Base-by-base conservation (phyloP, 2,797 vertebrate species). In the Cirrhinus mrigala region DNA sequence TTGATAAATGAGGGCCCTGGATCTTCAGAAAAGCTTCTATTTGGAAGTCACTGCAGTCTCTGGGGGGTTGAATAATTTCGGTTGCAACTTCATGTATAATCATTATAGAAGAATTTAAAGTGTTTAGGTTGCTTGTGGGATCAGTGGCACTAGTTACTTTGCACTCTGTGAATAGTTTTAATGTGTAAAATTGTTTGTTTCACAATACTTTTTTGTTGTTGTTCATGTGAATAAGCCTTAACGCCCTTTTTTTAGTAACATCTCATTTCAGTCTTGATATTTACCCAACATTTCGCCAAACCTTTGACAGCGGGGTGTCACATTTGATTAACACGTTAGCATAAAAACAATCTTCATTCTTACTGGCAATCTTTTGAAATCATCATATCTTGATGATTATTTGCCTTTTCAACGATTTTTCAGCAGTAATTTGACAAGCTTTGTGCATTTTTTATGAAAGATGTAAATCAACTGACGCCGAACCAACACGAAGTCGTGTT, bases 401-500 rank as follows among this genome's bases (percentile, higher is more conserved):
- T 79, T 70, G 24, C 27, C 54, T 29, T 71, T 85, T 48, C 54
- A 85, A n/a, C 4, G 2, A 18, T 46, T 60, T 81, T 75, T 68
- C 85, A 46, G 68, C 69, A 14, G 33, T 56, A 40, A 29, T 56
- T 84, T 56, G 37, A 77, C 73, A 68, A 77, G 74, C n/a, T 1
- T 73, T 68, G 50, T 85, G 54, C 20, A 85, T 79, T 79, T 85
- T 79, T 85, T 70, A 85, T 85, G 16, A 79, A 62, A 79, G 66
- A 69, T 69, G 82, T 56, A 84, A 84, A 84, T 84, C 33, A 58
- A 56, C 33, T 40, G 50, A 46, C 5, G 3, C 52, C 37, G 66
- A 84, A 71, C 66, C 76, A 71, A 85, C 54, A 60, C 14, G 12
- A n/a, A 54, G 50, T 48, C 0, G 4, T 56, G 74, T 69, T 84